phyloP scores from a whole-genome alignment of 2,888 invertebrate genomes.

The Lasioglossum zephyrum region DNA sequence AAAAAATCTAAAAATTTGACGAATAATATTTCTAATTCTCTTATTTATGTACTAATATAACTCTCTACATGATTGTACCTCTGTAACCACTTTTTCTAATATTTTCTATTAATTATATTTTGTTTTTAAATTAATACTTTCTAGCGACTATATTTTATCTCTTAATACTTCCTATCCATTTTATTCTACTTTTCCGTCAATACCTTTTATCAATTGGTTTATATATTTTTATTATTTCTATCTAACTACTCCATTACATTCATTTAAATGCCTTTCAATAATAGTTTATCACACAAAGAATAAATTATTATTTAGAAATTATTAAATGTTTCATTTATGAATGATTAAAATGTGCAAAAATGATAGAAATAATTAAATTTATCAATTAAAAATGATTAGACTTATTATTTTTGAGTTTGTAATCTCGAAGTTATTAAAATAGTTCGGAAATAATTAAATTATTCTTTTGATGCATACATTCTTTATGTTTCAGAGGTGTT shows the following conservation, averaged over 20 bases:
- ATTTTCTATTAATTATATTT: not conserved
- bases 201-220: not conserved
- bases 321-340: not conserved
- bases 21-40: not conserved
- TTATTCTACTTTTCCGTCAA: not conserved
- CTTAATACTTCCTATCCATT: not conserved
- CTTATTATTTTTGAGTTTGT: not conserved
- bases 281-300: not conserved
- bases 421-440: not conserved
- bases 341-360: not conserved
- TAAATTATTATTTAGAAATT: not conserved
- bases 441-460: not conserved
- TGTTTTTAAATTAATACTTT: not conserved
- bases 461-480: conserved; percentile 26
- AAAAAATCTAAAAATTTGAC: not conserved
- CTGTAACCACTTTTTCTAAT: not conserved
- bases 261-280: not conserved
- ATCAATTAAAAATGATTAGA: not conserved
- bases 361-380: not conserved
- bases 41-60: not conserved
- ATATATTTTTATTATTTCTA: not conserved
- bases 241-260: not conserved
- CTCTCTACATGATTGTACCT: not conserved
- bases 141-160: not conserved
- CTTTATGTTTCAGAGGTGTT: conserved; percentile 74